Conservation (phyloP, 2,797 vertebrate species). For the Toxotes lorentzi region DNA sequence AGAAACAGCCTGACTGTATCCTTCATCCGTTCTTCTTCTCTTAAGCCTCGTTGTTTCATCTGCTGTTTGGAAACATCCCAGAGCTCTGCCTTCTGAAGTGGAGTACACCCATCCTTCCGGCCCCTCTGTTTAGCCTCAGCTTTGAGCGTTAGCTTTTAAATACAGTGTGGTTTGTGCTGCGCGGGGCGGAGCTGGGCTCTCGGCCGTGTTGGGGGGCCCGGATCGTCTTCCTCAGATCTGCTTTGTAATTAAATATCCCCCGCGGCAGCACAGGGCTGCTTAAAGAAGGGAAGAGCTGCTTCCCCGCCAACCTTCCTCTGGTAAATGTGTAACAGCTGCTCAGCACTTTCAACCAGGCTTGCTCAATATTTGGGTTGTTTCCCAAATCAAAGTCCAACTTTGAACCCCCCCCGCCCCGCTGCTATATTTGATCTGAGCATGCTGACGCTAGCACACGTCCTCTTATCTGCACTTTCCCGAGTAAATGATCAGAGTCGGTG, state of each 20-base stretch:
- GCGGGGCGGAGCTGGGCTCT: conserved; percentile 49
- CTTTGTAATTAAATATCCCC: conserved; percentile 77
- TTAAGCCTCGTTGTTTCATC: conserved; percentile 57
- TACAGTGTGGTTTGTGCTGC: conserved; percentile 49
- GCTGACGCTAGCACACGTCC: conserved; percentile 31
- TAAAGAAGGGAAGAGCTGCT: conserved; percentile 52
- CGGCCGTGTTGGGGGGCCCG: conserved; percentile 45
- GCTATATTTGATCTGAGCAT: conserved; percentile 45
- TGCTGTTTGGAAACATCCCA: conserved; percentile 55
- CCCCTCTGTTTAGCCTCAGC: conserved; percentile 60
- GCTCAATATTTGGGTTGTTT: conserved; percentile 75
- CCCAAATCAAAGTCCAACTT: conserved; percentile 62
- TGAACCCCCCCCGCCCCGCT: conserved; percentile 51
- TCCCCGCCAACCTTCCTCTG: conserved; percentile 47
- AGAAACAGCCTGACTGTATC: conserved; percentile 12
- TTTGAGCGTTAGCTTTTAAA: conserved; percentile 70
- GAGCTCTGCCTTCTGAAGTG: conserved; percentile 69
- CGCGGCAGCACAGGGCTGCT: conserved; percentile 24
- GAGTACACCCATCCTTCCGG: conserved; percentile 73
- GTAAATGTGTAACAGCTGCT: conserved; percentile 81
- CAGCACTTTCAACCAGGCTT: conserved; percentile 68
- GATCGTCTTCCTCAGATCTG: conserved; percentile 64
- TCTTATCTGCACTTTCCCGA: conserved; percentile 35
- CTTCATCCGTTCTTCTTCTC: conserved; percentile 15
- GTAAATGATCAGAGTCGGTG: conserved; percentile 8